A percentile compares a stretch with the other conserved stretches of the same genome.
These are phyloP conservation scores for Pseudomyrmex dendroicus DNA, from an alignment of 1,140 invertebrate genomes.

Conservation along the genomic window DNA sequence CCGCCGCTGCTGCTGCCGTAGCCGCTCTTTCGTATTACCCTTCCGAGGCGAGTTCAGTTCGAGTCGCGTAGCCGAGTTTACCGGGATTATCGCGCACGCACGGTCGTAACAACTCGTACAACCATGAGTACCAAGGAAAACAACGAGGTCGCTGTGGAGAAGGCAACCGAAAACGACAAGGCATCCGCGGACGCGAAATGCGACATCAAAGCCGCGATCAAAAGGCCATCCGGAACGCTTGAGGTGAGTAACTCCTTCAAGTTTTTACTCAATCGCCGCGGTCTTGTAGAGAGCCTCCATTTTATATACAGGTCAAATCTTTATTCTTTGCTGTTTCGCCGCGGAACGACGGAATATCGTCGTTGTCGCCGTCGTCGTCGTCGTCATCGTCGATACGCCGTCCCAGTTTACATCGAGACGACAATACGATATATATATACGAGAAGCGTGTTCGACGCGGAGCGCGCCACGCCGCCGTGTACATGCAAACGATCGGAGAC, in stretches of 20 bases:
- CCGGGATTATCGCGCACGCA: slow-evolving; percentile 36
- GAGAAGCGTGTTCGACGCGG: slow-evolving; percentile 22
- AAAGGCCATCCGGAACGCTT: slow-evolving; percentile 89
- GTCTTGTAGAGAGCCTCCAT: not conserved
- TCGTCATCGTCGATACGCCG: slow-evolving; percentile 7
- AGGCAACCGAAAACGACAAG: slow-evolving; percentile 91
- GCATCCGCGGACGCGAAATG: slow-evolving; percentile 89
- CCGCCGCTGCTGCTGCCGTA: slow-evolving; percentile 39
- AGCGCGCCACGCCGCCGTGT: slow-evolving; percentile 63
- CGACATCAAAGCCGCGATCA: slow-evolving; percentile 92
- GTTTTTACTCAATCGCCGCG: not conserved
- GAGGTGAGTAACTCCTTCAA: slow-evolving; percentile 87
- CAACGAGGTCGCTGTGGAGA: slow-evolving; percentile 93
- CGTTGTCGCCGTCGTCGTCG: too few species aligned
- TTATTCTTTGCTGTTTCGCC: too few species aligned
- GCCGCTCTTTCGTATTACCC: slow-evolving; percentile 59
- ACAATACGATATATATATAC: not conserved
- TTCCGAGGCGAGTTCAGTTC: slow-evolving; percentile 24
- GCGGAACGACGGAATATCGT: too few species aligned
- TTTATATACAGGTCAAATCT: too few species aligned
- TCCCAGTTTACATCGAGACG: not conserved
- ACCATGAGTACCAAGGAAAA: slow-evolving; percentile 94
- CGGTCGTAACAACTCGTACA: slow-evolving; percentile 24
- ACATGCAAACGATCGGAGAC: too few species aligned
- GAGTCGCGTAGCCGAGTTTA: slow-evolving; percentile 66